These are phyloP conservation scores for Drosophila triauraria DNA, from an alignment of 1,140 invertebrate genomes.

Conservation along the genomic window DNA sequence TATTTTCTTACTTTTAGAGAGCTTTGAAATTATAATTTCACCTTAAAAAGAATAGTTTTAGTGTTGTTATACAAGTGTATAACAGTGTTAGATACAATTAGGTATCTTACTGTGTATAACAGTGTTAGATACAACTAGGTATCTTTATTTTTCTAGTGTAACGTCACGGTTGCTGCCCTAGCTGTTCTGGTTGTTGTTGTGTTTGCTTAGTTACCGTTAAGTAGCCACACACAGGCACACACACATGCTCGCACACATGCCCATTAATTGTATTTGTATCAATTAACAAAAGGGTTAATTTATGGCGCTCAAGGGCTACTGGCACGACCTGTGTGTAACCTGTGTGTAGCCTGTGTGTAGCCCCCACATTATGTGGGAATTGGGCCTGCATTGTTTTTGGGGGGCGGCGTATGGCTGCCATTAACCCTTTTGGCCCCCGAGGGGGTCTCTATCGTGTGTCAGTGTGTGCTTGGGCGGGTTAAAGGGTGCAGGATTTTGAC, in stretches of 20 bases:
- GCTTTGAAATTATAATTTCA: too few relatives aligned
- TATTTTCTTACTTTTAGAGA: too few relatives aligned
- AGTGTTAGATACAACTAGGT: too few relatives aligned
- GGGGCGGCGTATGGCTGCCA: constrained; percentile 25
- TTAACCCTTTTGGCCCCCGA: constrained; percentile 41
- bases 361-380: constrained; percentile 1
- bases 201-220: constrained; percentile 79
- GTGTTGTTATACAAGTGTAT: too few relatives aligned
- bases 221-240: constrained; percentile 58
- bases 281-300: constrained; percentile 85
- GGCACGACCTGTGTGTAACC: constrained; percentile 22
- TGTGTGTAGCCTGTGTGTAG: not conserved
- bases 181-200: constrained; percentile 44
- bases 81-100: too few relatives aligned
- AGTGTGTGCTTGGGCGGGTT: constrained; percentile 15
- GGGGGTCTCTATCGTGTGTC: not conserved
- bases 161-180: constrained; percentile 47
- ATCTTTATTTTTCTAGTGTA: not conserved
- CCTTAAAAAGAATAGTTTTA: not conserved
- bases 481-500: constrained; percentile 61
- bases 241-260: constrained; percentile 30
- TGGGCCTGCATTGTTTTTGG: constrained; percentile 41
- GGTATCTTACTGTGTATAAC: too few relatives aligned
- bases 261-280: constrained; percentile 84
- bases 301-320: constrained; percentile 77